These are phyloP conservation scores for Potamarius usumacintae DNA, from an alignment of 2,113 vertebrate species.

Conservation along the genomic window DNA sequence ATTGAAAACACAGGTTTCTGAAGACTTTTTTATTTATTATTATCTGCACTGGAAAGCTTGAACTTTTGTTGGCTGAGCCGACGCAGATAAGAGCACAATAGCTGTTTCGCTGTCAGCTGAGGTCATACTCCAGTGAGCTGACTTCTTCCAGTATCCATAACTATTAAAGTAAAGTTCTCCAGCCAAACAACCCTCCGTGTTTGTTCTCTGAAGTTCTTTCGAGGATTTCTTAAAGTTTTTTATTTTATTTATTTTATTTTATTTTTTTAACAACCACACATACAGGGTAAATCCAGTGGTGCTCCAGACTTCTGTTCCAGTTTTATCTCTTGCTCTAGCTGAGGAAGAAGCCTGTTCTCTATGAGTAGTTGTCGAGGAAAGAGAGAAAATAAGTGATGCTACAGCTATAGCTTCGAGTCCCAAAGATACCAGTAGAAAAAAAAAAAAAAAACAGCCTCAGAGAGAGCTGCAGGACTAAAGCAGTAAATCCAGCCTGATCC, in stretches of 20 bases:
- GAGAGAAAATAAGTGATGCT: slow-evolving; percentile 31
- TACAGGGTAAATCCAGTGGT: slow-evolving; percentile 47
- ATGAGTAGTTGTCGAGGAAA: slow-evolving; percentile 26
- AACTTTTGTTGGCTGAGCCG: slow-evolving; percentile 48
- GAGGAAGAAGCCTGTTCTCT: slow-evolving; percentile 44
- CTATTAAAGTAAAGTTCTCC: slow-evolving; percentile 50
- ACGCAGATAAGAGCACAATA: slow-evolving; percentile 54
- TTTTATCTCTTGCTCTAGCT: slow-evolving; percentile 40
- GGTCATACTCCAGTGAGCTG: slow-evolving; percentile 54
- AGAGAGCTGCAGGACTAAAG: slow-evolving; percentile 49
- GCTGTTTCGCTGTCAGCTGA: slow-evolving; percentile 53
- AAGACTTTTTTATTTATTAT: slow-evolving; percentile 39
- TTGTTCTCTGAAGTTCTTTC: slow-evolving; percentile 44
- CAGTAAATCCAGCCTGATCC: slow-evolving; percentile 58
- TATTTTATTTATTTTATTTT: background rate
- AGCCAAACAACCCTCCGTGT: slow-evolving; percentile 30
- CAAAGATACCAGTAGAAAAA: slow-evolving; percentile 37
- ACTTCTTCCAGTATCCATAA: slow-evolving; percentile 48
- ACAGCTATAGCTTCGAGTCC: slow-evolving; percentile 46
- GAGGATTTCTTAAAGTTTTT: slow-evolving; percentile 40
- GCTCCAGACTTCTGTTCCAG: slow-evolving; percentile 39
- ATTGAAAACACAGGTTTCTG: slow-evolving; percentile 56
- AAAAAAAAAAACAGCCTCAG: slow-evolving; percentile 34
- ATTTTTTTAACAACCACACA: slow-evolving; percentile 24
- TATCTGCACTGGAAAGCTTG: slow-evolving; percentile 46